Conservation (phyloP, 2,113 vertebrate species). For the Blennius ocellaris region DNA sequence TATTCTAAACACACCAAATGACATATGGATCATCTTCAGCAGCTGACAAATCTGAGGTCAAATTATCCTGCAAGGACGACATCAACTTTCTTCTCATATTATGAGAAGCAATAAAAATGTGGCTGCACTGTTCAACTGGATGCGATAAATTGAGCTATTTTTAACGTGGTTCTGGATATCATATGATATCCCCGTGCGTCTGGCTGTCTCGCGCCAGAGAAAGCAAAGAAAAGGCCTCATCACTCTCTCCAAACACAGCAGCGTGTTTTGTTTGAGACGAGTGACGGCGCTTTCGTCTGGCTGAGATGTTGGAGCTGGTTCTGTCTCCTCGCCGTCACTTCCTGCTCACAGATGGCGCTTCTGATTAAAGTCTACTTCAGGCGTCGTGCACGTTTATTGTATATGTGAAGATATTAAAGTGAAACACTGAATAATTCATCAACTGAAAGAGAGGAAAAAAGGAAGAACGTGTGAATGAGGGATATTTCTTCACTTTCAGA, state of each 20-base stretch:
- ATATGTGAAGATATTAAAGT: neutral
- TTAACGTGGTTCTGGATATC: neutral
- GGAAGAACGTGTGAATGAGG: too few relatives aligned
- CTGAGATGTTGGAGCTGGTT: conserved; percentile 7
- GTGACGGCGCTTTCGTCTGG: conserved; percentile 27
- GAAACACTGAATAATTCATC: neutral
- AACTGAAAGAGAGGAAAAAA: too few relatives aligned
- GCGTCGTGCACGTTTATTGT: neutral
- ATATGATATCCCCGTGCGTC: conserved; percentile 1
- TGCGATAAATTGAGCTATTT: neutral
- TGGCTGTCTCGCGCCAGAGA: conserved; percentile 15
- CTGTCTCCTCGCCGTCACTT: conserved; percentile 30
- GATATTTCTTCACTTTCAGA: too few relatives aligned
- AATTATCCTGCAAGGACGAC: too few relatives aligned
- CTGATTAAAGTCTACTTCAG: conserved; percentile 47
- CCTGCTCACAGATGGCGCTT: conserved; percentile 32
- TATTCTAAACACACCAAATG: too few relatives aligned
- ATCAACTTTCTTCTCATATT: too few relatives aligned
- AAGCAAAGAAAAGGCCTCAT: conserved; percentile 34
- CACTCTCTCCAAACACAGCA: conserved; percentile 37
- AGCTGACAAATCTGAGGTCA: too few relatives aligned
- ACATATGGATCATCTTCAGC: too few relatives aligned
- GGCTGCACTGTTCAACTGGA: neutral
- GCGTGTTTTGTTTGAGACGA: conserved; percentile 31
- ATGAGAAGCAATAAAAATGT: neutral